Percentiles rank a stretch among this genome's conserved stretches.
Conservation (phyloP, 2,797 vertebrate genomes). For the Halcyon badia region DNA sequence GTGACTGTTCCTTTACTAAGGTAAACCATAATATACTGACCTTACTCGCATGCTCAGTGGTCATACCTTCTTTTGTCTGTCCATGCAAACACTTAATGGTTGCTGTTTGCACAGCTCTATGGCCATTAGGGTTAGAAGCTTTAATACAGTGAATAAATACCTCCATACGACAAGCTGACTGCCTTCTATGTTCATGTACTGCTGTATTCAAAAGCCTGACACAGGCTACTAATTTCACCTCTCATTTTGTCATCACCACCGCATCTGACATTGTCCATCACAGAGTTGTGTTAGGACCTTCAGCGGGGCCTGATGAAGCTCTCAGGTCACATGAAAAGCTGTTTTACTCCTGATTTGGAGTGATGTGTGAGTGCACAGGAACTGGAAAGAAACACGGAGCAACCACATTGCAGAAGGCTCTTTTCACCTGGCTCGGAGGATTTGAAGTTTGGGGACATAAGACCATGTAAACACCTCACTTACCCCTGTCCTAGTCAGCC, state of each 20-base stretch:
- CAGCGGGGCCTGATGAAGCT: background rate
- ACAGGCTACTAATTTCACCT: background rate
- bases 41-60: background rate
- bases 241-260: background rate
- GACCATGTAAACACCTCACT: background rate
- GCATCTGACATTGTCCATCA: background rate
- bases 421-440: background rate
- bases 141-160: background rate
- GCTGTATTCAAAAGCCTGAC: background rate
- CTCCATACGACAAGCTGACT: background rate
- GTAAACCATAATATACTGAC: constrained; percentile 5
- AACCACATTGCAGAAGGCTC: background rate
- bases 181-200: background rate
- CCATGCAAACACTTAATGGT: background rate
- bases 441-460: background rate
- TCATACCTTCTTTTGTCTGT: constrained; percentile 6
- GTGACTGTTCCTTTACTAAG: constrained; percentile 17
- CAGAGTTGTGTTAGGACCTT: background rate
- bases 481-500: background rate
- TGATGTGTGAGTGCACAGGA: background rate
- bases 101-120: constrained; percentile 41
- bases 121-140: background rate
- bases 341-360: background rate
- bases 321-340: background rate
- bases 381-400: background rate